A percentile compares a stretch with the other conserved stretches of the same genome.
Evolutionary conservation across 2,888 invertebrate genomes (phyloP).

Genomic region (Habroteleia sp.): DNA sequence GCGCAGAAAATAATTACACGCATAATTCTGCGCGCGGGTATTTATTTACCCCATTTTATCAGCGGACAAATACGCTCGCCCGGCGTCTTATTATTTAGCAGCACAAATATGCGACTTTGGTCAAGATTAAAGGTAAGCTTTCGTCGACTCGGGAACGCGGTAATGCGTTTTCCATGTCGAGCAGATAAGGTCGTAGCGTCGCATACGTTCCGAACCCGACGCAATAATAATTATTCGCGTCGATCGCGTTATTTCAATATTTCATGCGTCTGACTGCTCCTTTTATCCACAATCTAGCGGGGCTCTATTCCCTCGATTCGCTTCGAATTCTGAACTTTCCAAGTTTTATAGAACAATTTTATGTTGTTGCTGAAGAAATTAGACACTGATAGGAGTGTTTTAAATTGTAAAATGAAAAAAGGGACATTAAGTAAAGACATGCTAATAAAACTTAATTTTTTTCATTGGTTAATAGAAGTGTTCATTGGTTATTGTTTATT

Average conservation of each 20-base stretch:
- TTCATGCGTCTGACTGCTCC: conserved; percentile 44
- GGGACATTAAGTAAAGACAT: no score
- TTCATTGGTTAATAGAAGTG: no score
- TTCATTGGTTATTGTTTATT: no score
- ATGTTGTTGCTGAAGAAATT: no score
- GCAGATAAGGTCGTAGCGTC: conserved; percentile 51
- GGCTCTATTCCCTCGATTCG: background rate
- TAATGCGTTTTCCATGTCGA: conserved; percentile 64
- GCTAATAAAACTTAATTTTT: no score
- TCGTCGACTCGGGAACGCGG: conserved; percentile 45
- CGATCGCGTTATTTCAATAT: conserved; percentile 62
- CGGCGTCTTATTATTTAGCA: conserved; percentile 60
- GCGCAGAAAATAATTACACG: conserved; percentile 54
- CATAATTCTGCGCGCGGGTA: conserved; percentile 54
- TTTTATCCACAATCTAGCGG: conserved; percentile 9
- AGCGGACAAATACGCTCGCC: conserved; percentile 58
- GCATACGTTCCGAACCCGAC: conserved; percentile 43
- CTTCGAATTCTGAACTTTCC: background rate
- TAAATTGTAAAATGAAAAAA: no score
- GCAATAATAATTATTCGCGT: conserved; percentile 62
- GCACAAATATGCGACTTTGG: conserved; percentile 62
- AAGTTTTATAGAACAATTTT: no score
- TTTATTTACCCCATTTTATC: conserved; percentile 60
- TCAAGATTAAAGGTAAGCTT: conserved; percentile 64
- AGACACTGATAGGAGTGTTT: no score